These are phyloP conservation scores for Perithous albicinctus DNA, from an alignment of 2,888 invertebrate species.

Conservation along the genomic window DNA sequence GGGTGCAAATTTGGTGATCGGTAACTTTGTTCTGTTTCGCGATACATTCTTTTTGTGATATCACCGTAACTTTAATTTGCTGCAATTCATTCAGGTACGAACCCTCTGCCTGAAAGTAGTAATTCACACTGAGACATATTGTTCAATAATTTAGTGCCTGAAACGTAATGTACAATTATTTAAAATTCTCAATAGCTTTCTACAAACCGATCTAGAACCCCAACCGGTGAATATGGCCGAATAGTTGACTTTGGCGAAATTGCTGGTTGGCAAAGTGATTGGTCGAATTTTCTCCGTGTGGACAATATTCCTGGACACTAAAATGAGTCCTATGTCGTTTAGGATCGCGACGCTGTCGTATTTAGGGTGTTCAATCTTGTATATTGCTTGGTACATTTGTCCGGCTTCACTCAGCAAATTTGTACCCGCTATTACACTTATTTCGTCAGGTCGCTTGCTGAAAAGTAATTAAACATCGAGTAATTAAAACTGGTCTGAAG, in stretches of 20 bases:
- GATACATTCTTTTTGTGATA: constrained; percentile 32
- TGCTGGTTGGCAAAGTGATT: constrained; percentile 80
- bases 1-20: constrained; percentile 76
- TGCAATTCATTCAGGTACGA: background rate
- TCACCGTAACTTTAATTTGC: constrained; percentile 18
- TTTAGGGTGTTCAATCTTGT: constrained; percentile 84
- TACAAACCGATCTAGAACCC: constrained; percentile 82
- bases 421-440: constrained; percentile 85
- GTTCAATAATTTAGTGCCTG: background rate
- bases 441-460: constrained; percentile 41
- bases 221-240: constrained; percentile 85
- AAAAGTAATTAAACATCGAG: background rate
- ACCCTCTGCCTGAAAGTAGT: background rate
- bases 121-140: background rate
- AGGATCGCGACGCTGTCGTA: constrained; percentile 82
- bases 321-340: constrained; percentile 86
- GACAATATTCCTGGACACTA: constrained; percentile 79
- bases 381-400: constrained; percentile 81
- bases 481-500: background rate
- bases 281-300: constrained; percentile 83
- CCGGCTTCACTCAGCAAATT: constrained; percentile 85
- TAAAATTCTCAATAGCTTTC: background rate
- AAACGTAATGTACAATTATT: background rate
- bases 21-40: constrained; percentile 23
- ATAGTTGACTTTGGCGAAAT: constrained; percentile 78